Conservation (phyloP, 2,888 invertebrate genomes). For the Smittia sp. region DNA sequence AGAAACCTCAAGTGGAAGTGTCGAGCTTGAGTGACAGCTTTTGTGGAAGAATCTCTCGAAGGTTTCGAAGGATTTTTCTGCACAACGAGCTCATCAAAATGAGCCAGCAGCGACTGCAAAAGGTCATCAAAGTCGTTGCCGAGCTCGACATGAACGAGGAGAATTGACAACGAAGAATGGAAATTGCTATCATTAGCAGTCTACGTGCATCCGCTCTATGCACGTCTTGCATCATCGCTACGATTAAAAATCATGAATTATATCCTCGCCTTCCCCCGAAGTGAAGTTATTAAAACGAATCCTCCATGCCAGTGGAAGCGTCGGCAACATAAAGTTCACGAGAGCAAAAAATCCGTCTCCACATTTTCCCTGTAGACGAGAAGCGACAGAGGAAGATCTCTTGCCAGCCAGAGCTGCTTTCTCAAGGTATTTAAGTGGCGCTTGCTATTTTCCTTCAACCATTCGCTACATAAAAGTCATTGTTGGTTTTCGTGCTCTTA, state of each 20-base stretch:
- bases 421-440: slow-evolving; percentile 5
- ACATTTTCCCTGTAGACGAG: not conserved
- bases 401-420: not conserved
- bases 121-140: too few species aligned
- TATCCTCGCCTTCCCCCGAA: not conserved
- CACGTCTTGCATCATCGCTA: not conserved
- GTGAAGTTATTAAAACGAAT: slow-evolving; percentile 3
- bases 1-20: too few species aligned
- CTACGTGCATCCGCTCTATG: not conserved
- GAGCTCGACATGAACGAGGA: not conserved
- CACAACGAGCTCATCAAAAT: too few species aligned
- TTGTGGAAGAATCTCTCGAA: too few species aligned
- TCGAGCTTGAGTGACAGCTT: too few species aligned
- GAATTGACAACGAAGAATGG: not conserved
- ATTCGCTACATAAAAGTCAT: slow-evolving; percentile 17
- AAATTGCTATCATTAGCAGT: not conserved
- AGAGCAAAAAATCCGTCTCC: not conserved
- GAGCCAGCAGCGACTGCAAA: too few species aligned
- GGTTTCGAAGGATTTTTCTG: too few species aligned
- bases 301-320: not conserved
- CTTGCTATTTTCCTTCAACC: not conserved
- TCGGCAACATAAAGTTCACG: not conserved
- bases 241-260: slow-evolving; percentile 4
- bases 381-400: not conserved
- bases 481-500: slow-evolving; percentile 5